Evolutionary conservation across 2,888 invertebrate species (phyloP).

Genomic region (Volucella inanis): DNA sequence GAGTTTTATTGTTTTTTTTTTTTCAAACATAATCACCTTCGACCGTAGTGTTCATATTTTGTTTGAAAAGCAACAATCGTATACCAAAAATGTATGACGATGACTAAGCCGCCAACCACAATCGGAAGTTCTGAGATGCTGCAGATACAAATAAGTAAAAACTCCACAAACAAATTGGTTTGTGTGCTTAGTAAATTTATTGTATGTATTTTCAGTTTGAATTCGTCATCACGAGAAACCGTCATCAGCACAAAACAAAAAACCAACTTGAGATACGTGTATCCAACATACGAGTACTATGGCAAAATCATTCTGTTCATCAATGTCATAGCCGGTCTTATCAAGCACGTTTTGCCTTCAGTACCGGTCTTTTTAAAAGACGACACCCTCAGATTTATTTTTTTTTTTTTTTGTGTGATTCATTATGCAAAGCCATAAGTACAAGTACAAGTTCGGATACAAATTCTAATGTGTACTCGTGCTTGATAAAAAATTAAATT

Average conservation of each 20-base stretch:
- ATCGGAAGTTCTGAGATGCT: constrained; percentile 47
- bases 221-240: constrained; percentile 51
- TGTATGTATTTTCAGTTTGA: constrained; percentile 47
- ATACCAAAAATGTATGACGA: constrained; percentile 37
- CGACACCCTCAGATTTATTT: background rate
- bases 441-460: background rate
- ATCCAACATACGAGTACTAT: background rate
- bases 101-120: constrained; percentile 40
- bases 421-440: constrained; percentile 25
- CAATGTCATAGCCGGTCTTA: constrained; percentile 25
- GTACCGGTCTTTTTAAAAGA: constrained; percentile 7
- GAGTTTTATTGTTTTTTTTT: background rate
- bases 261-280: background rate
- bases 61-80: constrained; percentile 26
- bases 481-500: constrained; percentile 52
- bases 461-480: constrained; percentile 33
- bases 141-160: background rate
- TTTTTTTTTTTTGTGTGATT: constrained; percentile 1
- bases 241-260: too few species aligned
- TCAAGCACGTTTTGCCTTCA: constrained; percentile 14
- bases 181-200: constrained; percentile 44
- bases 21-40: constrained; percentile 51
- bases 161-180: constrained; percentile 18
- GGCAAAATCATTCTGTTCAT: constrained; percentile 10
- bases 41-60: background rate